Conservation (phyloP, 2,888 invertebrate species). For the Epiblema foenella region DNA sequence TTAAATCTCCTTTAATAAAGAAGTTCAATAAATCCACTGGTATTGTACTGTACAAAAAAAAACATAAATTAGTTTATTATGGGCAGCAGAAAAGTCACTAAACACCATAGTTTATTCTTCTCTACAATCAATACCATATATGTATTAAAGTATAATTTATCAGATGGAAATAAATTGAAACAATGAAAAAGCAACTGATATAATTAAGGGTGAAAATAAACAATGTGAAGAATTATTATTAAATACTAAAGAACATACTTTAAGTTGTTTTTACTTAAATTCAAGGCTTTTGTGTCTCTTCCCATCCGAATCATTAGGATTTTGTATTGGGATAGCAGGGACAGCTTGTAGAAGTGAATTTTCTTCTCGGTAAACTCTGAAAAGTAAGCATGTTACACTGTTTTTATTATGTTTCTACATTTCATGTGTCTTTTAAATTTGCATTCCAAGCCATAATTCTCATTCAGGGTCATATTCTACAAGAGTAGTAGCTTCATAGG, state of each 20-base stretch:
- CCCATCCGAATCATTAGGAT: constrained; percentile 77
- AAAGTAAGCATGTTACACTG: constrained; percentile 48
- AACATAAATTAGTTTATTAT: constrained; percentile 9
- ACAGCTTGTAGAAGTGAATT: constrained; percentile 70
- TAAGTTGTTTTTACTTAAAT: constrained; percentile 72
- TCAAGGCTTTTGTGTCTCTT: constrained; percentile 68
- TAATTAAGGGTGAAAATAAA: background rate
- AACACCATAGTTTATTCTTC: background rate
- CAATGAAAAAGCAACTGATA: too few relatives aligned
- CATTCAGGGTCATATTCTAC: background rate
- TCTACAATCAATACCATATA: background rate
- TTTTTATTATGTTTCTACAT: background rate
- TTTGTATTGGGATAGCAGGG: constrained; percentile 67
- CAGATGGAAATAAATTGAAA: too few relatives aligned
- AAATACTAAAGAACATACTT: constrained; percentile 55
- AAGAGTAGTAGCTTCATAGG: background rate
- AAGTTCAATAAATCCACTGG: constrained; percentile 76
- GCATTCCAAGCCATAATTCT: too few relatives aligned
- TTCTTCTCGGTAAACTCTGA: constrained; percentile 69
- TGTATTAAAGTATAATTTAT: too few relatives aligned
- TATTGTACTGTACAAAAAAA: constrained; percentile 67
- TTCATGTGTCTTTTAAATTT: background rate
- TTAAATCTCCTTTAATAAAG: constrained; percentile 74
- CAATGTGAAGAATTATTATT: background rate
- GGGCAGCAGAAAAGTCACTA: background rate